Evolutionary conservation across 2,797 vertebrate species (phyloP).

Genomic region (Octomys mimax): DNA sequence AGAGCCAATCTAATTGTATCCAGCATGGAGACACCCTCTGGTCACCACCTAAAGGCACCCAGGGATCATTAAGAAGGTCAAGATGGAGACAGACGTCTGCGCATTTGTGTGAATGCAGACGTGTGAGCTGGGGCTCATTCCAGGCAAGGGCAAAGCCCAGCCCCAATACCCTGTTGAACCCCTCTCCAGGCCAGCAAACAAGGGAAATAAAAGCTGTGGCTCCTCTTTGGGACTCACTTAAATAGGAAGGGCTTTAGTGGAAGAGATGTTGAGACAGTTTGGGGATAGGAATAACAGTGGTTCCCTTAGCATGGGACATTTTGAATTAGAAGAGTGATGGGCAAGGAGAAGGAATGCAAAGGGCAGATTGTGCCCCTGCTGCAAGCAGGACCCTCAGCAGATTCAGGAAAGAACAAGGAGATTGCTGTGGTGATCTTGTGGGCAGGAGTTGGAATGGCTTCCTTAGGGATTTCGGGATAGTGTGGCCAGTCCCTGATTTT

Average conservation of each 20-base stretch:
- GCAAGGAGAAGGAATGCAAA: constrained; percentile 17
- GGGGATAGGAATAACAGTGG: background rate
- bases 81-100: background rate
- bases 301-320: background rate
- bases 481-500: background rate
- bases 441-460: background rate
- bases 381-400: background rate
- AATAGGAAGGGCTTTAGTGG: background rate
- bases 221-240: constrained; percentile 14
- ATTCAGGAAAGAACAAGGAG: background rate
- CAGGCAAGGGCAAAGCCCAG: background rate
- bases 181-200: background rate
- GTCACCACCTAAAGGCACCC: background rate
- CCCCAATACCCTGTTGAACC: background rate
- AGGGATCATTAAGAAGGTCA: constrained; percentile 10
- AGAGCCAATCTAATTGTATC: constrained; percentile 46
- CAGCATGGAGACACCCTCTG: background rate
- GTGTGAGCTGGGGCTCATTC: background rate
- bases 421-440: background rate
- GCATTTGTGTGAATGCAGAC: constrained; percentile 11
- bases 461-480: background rate
- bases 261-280: background rate
- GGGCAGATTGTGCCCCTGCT: constrained; percentile 15
- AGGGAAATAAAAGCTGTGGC: background rate
- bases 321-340: background rate